Evolutionary conservation across 2,888 invertebrate species (phyloP), one percentile per base, ranked within the genome.

Genomic region (Napeogenes inachia): DNA sequence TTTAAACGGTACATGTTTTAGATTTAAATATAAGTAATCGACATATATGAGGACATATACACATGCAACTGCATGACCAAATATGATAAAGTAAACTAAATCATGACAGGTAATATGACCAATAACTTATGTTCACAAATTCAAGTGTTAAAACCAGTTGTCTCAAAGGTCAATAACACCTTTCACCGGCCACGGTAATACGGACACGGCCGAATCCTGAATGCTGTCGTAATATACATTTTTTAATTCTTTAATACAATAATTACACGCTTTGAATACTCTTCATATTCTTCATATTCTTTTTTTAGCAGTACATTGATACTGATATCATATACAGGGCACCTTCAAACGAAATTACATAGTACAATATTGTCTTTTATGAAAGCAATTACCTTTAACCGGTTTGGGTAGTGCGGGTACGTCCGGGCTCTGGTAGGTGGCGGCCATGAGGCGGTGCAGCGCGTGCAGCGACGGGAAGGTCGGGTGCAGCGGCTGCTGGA

Each of bases 401-500:
- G 96, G 94, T 75, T 94, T 92, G 38, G 97, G 97, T 76, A 98
- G 89, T 68, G 93, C 84, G 46, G 99, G 98, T 54, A 97, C 94
- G 68, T 94, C 94, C 62, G 93, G 92, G 72, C 93, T 93, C 68
- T 93, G 93, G 87, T 99, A 99, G 68, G 95, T 94, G 65, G 92
- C 91, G 72, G 94, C 94, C 95, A 99, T 97, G 79, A 93, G 94
- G 72, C 92, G 92, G 81, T 95, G 96, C 73, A 98, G 92, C 65
- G 94, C 91, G 75, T 95, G 93, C 72, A 99, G 92, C 63, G 95
- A 94, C 21, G 96, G 95, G 91, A 95, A 98, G 54, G 98, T 95
- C 5, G 99, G 98, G 90, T 99, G 99, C 64, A 97, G 94, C 3
- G 98, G 98, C 84, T 98, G 96, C 84, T 99, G 99, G 64, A 99